phyloP scores from a whole-genome alignment of 1,140 invertebrate genomes.

The Eumeta japonica region DNA sequence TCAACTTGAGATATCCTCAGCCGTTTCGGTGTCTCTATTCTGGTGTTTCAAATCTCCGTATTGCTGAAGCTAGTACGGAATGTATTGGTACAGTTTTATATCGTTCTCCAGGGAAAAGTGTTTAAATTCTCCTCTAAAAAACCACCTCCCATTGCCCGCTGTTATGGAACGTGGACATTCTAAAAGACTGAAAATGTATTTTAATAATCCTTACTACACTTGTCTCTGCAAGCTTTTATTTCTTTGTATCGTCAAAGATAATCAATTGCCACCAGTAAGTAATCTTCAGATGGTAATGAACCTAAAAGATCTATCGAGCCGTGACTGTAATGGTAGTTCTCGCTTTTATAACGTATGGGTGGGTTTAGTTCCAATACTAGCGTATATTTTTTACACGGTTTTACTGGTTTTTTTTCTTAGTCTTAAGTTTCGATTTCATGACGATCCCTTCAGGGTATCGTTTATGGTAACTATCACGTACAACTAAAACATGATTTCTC shows the following conservation, averaged over 20 bases:
- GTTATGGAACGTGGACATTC: conserved; percentile 13
- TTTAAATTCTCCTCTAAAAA: conserved; percentile 11
- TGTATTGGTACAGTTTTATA: conserved; percentile 10
- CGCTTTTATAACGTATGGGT: neutral
- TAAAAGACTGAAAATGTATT: conserved; percentile 14
- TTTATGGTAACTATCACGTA: conserved; percentile 1
- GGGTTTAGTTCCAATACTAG: neutral
- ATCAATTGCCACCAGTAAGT: conserved; percentile 2
- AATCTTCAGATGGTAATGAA: conserved; percentile 7
- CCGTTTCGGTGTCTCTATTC: too few species aligned
- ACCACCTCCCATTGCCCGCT: conserved; percentile 12
- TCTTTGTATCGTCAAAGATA: conserved; percentile 5
- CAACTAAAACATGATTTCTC: neutral
- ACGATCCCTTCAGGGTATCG: neutral
- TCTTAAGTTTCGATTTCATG: neutral
- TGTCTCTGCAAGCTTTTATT: conserved; percentile 6
- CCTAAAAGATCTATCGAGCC: conserved; percentile 10
- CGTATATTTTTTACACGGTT: conserved; percentile 1
- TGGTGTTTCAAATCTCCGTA: too few species aligned
- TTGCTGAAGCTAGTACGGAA: conserved; percentile 17
- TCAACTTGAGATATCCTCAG: too few species aligned
- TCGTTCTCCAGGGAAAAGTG: conserved; percentile 9
- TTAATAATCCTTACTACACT: conserved; percentile 1
- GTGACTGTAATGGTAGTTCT: neutral
- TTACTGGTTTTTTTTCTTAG: neutral